phyloP scores from a whole-genome alignment of 2,113 vertebrate genomes.

The Amblyopsis rosae region DNA sequence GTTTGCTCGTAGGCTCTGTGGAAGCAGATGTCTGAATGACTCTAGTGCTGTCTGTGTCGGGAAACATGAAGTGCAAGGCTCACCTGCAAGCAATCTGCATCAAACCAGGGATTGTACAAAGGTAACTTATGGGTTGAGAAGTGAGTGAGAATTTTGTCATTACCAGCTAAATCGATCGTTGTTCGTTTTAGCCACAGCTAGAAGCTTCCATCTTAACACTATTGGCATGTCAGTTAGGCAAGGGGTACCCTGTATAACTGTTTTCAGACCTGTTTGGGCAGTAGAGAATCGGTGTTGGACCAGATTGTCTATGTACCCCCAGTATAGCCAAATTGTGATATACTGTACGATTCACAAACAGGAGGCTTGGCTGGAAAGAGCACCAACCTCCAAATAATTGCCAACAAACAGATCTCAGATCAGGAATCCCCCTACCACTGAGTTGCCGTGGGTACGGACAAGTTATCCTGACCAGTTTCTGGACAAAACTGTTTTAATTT shows the following conservation, averaged over 20 bases:
- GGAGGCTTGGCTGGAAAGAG: too few species aligned
- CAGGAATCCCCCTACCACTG: background rate
- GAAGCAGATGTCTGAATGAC: too few species aligned
- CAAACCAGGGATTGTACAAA: slow-evolving; percentile 73
- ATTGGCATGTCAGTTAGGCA: slow-evolving; percentile 17
- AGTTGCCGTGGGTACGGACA: slow-evolving; percentile 6
- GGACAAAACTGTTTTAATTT: slow-evolving; percentile 7
- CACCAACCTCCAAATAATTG: too few species aligned
- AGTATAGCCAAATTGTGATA: background rate
- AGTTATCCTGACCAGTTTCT: background rate
- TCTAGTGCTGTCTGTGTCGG: too few species aligned
- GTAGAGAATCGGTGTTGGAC: background rate
- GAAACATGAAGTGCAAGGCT: background rate
- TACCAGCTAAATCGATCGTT: slow-evolving; percentile 79
- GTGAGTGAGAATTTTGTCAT: slow-evolving; percentile 68
- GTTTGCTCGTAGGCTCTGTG: background rate
- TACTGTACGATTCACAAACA: background rate
- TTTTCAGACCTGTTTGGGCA: slow-evolving; percentile 26
- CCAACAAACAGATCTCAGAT: slow-evolving; percentile 31
- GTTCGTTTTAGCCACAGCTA: slow-evolving; percentile 38
- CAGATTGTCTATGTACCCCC: background rate
- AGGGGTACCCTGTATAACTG: slow-evolving; percentile 1
- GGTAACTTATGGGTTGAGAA: slow-evolving; percentile 39
- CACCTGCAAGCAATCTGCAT: slow-evolving; percentile 7
- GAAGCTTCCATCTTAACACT: slow-evolving; percentile 14